Evolutionary conservation across 2,797 vertebrate species (phyloP).

Genomic region (Amblyraja radiata): DNA sequence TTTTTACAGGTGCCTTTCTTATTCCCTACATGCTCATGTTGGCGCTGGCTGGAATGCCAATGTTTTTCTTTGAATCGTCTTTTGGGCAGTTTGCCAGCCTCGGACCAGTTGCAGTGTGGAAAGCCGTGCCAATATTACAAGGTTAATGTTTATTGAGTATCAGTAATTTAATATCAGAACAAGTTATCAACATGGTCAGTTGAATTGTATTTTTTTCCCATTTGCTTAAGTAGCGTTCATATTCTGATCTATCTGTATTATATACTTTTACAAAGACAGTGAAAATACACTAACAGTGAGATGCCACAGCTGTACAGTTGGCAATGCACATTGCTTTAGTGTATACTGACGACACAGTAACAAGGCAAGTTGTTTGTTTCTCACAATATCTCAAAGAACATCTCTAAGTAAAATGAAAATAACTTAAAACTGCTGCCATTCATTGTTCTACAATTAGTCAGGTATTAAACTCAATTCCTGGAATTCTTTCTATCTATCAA

Average conservation of each 20-base stretch:
- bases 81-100: conserved; percentile 66
- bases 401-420: no score
- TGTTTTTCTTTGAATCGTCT: conserved; percentile 69
- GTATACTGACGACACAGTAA: no score
- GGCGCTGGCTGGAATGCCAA: conserved; percentile 61
- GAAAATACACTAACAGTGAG: not conserved
- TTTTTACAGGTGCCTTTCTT: conserved; percentile 62
- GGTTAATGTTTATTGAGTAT: conserved; percentile 46
- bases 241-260: not conserved
- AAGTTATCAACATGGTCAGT: not conserved
- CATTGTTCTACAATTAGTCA: not conserved
- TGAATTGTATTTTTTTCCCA: not conserved
- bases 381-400: no score
- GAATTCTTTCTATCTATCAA: not conserved
- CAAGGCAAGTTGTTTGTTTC: no score
- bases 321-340: no score
- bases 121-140: conserved; percentile 63
- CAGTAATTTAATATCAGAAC: not conserved
- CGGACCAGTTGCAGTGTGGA: conserved; percentile 63
- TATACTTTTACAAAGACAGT: not conserved
- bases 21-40: conserved; percentile 65
- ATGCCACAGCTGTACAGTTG: no score
- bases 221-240: not conserved
- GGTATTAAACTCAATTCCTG: not conserved
- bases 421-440: not conserved